phyloP scores from a whole-genome alignment of 2,888 invertebrate species.

The Drosophila kuntzei region DNA sequence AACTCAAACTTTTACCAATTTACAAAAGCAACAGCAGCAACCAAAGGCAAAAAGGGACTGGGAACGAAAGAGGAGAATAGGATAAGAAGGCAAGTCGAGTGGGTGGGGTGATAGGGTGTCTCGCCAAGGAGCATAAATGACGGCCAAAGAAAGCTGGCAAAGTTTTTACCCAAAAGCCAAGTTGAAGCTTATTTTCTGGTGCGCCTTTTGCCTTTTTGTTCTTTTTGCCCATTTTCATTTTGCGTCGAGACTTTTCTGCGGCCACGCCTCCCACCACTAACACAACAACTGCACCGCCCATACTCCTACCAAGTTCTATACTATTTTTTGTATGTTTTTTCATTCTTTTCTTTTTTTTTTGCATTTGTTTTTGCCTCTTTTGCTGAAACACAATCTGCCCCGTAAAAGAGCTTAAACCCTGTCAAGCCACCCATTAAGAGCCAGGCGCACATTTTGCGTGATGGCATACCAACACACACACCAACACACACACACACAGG shows the following conservation, averaged over 20 bases:
- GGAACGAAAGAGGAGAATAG: not conserved
- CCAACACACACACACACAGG: constrained; percentile 30
- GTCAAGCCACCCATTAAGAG: constrained; percentile 82
- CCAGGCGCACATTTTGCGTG: constrained; percentile 77
- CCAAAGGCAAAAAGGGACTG: constrained; percentile 14
- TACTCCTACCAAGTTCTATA: constrained; percentile 7
- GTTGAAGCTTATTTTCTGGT: constrained; percentile 78
- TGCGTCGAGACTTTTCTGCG: constrained; percentile 48
- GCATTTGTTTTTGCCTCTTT: constrained; percentile 47
- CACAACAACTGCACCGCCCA: not conserved
- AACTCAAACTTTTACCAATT: constrained; percentile 83
- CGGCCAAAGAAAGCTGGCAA: constrained; percentile 59
- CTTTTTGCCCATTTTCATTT: constrained; percentile 46
- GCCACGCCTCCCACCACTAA: constrained; percentile 18
- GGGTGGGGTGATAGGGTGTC: constrained; percentile 5
- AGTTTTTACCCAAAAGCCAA: constrained; percentile 71
- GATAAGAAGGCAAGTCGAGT: not conserved
- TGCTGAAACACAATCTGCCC: constrained; percentile 79
- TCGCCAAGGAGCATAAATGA: constrained; percentile 53
- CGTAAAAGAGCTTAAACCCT: constrained; percentile 82
- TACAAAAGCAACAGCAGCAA: constrained; percentile 76
- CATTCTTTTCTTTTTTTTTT: constrained; percentile 22
- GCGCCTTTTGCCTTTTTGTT: constrained; percentile 68
- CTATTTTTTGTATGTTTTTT: constrained; percentile 25
- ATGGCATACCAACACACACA: constrained; percentile 72